Evolutionary conservation across 2,113 vertebrate species (phyloP).

Genomic region (Hippocampus abdominalis): DNA sequence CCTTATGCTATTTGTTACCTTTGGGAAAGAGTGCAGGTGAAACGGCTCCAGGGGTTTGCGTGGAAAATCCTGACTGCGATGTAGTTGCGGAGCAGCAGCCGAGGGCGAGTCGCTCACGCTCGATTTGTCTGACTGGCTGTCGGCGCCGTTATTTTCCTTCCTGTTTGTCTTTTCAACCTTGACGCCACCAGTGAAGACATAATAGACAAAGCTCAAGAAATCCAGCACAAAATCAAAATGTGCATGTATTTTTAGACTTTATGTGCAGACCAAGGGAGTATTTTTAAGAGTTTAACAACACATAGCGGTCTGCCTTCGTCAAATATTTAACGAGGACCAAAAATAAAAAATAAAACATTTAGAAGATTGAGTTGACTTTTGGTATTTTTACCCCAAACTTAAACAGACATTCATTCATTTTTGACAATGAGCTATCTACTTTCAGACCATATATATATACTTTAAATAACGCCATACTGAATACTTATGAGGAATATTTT

Average conservation of each 20-base stretch:
- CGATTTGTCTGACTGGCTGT: constrained; percentile 69
- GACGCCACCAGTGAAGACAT: constrained; percentile 23
- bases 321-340: background rate
- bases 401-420: background rate
- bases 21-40: constrained; percentile 71
- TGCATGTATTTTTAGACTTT: background rate
- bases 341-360: background rate
- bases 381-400: background rate
- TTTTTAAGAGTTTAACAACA: background rate
- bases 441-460: background rate
- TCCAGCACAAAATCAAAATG: background rate
- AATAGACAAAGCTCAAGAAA: constrained; percentile 1
- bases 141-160: constrained; percentile 63
- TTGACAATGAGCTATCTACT: background rate
- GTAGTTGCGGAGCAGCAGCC: constrained; percentile 51
- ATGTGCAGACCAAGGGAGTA: background rate
- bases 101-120: constrained; percentile 67
- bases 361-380: background rate
- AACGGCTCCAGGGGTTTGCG: constrained; percentile 68
- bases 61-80: constrained; percentile 67
- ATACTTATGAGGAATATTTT: too few species aligned
- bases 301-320: background rate
- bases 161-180: constrained; percentile 67
- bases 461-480: background rate
- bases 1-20: constrained; percentile 43